phyloP scores from a whole-genome alignment of 2,113 vertebrate species.

The Cavia aperea region DNA sequence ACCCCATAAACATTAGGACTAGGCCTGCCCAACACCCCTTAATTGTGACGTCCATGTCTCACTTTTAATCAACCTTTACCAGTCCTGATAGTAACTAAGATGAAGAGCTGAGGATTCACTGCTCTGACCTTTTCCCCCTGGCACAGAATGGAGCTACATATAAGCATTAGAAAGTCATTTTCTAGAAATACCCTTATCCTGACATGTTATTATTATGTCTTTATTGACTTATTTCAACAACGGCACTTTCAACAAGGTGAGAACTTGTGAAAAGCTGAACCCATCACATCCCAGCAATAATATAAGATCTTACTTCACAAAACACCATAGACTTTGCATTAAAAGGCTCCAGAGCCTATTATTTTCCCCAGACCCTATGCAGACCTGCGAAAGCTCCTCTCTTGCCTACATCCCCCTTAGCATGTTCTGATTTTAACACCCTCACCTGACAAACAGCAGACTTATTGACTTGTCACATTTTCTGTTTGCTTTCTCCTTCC shows the following conservation, averaged over 20 bases:
- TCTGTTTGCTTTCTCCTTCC: background rate
- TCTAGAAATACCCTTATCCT: background rate
- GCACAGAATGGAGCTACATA: background rate
- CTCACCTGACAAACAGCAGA: background rate
- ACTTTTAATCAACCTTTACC: background rate
- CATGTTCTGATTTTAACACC: background rate
- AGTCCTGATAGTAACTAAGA: background rate
- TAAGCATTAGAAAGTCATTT: background rate
- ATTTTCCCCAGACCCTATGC: background rate
- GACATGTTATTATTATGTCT: background rate
- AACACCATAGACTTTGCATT: background rate
- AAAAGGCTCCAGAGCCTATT: background rate
- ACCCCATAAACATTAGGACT: background rate
- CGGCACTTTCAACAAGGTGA: background rate
- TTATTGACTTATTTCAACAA: background rate
- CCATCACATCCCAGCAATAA: background rate
- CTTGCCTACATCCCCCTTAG: background rate
- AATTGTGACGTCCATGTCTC: background rate
- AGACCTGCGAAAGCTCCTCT: background rate
- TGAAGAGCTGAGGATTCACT: background rate
- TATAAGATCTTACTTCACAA: background rate
- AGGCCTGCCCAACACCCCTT: background rate
- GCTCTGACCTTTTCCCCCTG: background rate
- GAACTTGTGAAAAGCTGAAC: background rate
- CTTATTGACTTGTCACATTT: background rate